Percentiles rank a stretch among this genome's conserved stretches.
Conservation (phyloP, 2,888 invertebrate species). For the Acrobasis repandana region DNA sequence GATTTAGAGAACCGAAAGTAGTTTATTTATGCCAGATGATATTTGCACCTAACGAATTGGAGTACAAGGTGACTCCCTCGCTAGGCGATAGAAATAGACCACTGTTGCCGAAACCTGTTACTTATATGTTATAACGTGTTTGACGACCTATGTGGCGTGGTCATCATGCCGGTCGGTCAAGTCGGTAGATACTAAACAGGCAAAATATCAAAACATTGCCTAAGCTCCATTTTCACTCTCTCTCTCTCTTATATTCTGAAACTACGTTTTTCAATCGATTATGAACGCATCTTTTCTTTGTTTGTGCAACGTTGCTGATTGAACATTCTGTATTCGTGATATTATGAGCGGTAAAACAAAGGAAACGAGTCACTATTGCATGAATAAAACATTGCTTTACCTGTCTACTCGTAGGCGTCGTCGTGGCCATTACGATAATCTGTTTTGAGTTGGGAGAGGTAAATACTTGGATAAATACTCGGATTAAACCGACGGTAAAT, state of each 20-base stretch:
- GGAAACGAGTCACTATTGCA: slow-evolving; percentile 11
- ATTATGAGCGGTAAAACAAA: slow-evolving; percentile 17
- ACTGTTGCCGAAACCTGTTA: background rate
- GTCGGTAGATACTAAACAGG: too few relatives aligned
- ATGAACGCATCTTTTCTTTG: background rate
- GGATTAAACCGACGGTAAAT: background rate
- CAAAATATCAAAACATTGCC: too few relatives aligned
- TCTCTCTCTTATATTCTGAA: too few relatives aligned
- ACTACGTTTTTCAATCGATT: too few relatives aligned
- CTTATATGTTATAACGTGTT: background rate
- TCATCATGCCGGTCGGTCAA: too few relatives aligned
- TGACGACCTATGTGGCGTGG: too few relatives aligned
- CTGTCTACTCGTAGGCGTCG: background rate
- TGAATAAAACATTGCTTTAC: slow-evolving; percentile 21
- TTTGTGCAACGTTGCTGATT: background rate
- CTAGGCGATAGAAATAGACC: slow-evolving; percentile 1
- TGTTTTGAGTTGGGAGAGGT: background rate
- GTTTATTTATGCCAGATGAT: too few relatives aligned
- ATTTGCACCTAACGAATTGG: too few relatives aligned
- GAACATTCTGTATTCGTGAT: slow-evolving; percentile 6
- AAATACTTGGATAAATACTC: background rate
- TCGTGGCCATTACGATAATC: slow-evolving; percentile 1
- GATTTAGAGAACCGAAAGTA: too few relatives aligned
- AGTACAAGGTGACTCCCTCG: too few relatives aligned
- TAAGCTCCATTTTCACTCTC: too few relatives aligned